Base-by-base conservation (phyloP, 2,888 invertebrate genomes). In the Gastracanthus pulcherrimus region DNA sequence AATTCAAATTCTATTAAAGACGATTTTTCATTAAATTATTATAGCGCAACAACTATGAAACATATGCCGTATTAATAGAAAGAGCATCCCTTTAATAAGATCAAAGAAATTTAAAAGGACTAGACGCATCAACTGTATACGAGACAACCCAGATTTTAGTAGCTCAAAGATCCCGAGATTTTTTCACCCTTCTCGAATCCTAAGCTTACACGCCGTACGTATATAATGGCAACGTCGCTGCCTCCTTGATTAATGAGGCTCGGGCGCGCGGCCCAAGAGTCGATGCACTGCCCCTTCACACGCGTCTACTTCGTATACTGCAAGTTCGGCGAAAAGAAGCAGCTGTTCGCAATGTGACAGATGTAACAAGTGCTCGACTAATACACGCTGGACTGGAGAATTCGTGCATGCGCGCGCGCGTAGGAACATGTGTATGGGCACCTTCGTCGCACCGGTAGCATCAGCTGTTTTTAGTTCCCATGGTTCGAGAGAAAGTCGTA, bases 401-500 rank as follows among this genome's bases (percentile, higher is more conserved):
- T 9, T 6, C 11, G 26, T 26, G 11, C 6, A 26, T 23, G 26
- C 55, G 26, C 19, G 55, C 26, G 23, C 0, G 55, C n/a, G n/a
- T n/a, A n/a, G n/a, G n/a, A n/a, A n/a, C n/a, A n/a, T 19, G n/a
- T 45, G 2, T 1, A 23, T 1, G 23, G 55, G 26, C 23, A 55
- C 55, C 55, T 55, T 23, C 11, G n/a, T n/a, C n/a, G n/a, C n/a
- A n/a, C n/a, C n/a, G 48, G 16, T 9, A 41, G 41, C 9, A 55
- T 55, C 55, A 55, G 55, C 55, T 55, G 55, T 26, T 55, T 55
- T 55, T 26, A 26, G 51, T 51, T 51, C 51, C 51, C 55, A 55
- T 55, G 55, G 23, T 9, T 19, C 1, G 55, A 11, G 26, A 9
- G 11, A 11, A 55, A 9, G 11, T 9, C 6, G 1, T 45, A 45